Conservation (phyloP, 2,113 vertebrate species). For the Caracal caracal region DNA sequence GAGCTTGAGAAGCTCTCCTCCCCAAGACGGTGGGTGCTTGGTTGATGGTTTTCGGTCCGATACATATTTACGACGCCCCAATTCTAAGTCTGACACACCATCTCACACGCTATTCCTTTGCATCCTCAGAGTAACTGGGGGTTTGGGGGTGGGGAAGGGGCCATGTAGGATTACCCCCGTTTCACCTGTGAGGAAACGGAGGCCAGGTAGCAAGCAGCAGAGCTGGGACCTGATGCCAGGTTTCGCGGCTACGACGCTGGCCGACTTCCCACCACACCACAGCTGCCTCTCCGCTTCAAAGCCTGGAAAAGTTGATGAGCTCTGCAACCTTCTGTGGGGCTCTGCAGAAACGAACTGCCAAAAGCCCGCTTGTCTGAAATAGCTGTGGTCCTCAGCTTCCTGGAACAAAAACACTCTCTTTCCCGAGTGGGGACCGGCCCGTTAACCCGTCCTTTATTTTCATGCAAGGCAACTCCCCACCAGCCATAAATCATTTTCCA, state of each 20-base stretch:
- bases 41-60: not conserved
- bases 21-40: not conserved
- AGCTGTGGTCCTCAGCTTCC: slow-evolving; percentile 12
- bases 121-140: not conserved
- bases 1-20: not conserved
- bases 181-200: not conserved
- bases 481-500: slow-evolving; percentile 1
- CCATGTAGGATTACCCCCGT: fast-evolving
- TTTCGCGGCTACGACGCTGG: not conserved
- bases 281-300: not conserved
- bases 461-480: not conserved
- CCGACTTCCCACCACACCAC: not conserved
- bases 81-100: not conserved
- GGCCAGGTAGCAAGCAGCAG: not conserved
- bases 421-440: not conserved
- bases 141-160: too few relatives aligned
- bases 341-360: not conserved
- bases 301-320: not conserved
- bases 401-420: not conserved
- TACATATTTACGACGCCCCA: not conserved
- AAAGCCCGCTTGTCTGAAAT: not conserved
- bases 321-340: not conserved
- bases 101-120: not conserved
- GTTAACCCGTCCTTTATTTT: not conserved
- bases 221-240: not conserved